phyloP scores from a whole-genome alignment of 2,113 vertebrate genomes.

The Lutjanus erythropterus region DNA sequence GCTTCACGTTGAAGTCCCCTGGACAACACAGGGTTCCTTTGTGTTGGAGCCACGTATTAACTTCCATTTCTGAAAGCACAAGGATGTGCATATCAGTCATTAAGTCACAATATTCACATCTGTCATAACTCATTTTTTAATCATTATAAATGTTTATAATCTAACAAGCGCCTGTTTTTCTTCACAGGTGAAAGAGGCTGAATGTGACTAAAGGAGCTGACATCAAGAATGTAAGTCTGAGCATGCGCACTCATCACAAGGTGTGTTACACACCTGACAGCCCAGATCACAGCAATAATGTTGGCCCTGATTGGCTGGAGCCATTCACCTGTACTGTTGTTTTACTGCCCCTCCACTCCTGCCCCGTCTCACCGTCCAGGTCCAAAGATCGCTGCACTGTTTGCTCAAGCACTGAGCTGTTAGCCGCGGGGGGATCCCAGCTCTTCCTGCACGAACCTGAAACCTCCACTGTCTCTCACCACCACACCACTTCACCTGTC shows the following conservation, averaged over 20 bases:
- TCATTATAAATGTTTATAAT: neutral
- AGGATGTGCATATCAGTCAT: neutral
- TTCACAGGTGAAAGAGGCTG: neutral
- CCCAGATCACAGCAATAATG: neutral
- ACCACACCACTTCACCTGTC: conserved; percentile 14
- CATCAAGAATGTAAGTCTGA: neutral
- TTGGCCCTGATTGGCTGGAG: conserved; percentile 58
- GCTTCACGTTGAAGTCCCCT: conserved; percentile 45
- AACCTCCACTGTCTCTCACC: conserved; percentile 34
- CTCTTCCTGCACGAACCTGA: conserved; percentile 49
- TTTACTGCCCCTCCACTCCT: conserved; percentile 64
- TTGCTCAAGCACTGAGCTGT: conserved; percentile 61
- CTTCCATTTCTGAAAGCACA: conserved; percentile 52
- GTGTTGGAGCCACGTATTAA: conserved; percentile 42
- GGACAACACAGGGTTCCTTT: conserved; percentile 37
- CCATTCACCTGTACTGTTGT: conserved; percentile 47
- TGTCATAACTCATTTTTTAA: neutral
- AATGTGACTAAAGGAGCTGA: neutral
- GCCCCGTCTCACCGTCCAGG: conserved; percentile 50
- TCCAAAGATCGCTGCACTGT: conserved; percentile 80
- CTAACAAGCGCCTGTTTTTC: neutral
- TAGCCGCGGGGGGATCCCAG: conserved; percentile 25
- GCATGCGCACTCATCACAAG: conserved; percentile 19
- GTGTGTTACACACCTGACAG: conserved; percentile 51
- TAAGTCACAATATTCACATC: conserved; percentile 3